These are phyloP conservation scores for Melangyna quadrimaculata DNA, from an alignment of 2,888 invertebrate species.

Conservation along the genomic window DNA sequence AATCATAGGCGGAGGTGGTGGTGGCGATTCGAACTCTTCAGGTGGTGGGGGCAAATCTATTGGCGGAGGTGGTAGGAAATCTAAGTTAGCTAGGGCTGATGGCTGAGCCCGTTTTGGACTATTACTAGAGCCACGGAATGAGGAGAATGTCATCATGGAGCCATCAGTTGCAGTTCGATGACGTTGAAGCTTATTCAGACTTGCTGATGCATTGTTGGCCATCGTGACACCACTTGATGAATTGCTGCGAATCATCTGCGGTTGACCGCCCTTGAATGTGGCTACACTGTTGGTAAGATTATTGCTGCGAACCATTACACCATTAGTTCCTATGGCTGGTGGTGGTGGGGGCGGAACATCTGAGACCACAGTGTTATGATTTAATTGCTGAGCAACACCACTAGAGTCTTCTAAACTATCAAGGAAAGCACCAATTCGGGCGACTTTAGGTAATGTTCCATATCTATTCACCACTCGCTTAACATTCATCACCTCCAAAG, in stretches of 20 bases:
- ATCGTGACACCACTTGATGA: conserved; percentile 91
- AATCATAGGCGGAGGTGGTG: conserved; percentile 73
- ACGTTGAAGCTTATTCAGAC: conserved; percentile 83
- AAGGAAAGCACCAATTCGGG: conserved; percentile 96
- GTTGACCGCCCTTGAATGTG: conserved; percentile 83
- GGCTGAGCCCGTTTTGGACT: conserved; percentile 88
- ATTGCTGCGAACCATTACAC: conserved; percentile 61
- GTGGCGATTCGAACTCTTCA: conserved; percentile 83
- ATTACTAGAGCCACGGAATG: conserved; percentile 84
- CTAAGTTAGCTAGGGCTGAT: conserved; percentile 90
- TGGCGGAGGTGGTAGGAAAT: conserved; percentile 94
- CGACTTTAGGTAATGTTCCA: conserved; percentile 98
- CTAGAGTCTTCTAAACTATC: conserved; percentile 93
- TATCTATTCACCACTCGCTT: conserved; percentile 96
- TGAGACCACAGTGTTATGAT: conserved; percentile 62
- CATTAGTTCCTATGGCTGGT: conserved; percentile 58
- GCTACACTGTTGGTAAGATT: conserved; percentile 71
- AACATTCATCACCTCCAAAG: conserved; percentile 97
- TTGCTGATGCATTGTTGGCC: conserved; percentile 84
- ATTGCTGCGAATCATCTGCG: conserved; percentile 94
- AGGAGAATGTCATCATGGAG: conserved; percentile 81
- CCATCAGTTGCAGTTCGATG: conserved; percentile 83
- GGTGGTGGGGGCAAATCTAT: conserved; percentile 90
- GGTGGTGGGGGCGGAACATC: conserved; percentile 72
- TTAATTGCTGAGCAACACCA: conserved; percentile 70